Conservation (phyloP, 2,888 invertebrate genomes). For the Branchellion lobata region DNA sequence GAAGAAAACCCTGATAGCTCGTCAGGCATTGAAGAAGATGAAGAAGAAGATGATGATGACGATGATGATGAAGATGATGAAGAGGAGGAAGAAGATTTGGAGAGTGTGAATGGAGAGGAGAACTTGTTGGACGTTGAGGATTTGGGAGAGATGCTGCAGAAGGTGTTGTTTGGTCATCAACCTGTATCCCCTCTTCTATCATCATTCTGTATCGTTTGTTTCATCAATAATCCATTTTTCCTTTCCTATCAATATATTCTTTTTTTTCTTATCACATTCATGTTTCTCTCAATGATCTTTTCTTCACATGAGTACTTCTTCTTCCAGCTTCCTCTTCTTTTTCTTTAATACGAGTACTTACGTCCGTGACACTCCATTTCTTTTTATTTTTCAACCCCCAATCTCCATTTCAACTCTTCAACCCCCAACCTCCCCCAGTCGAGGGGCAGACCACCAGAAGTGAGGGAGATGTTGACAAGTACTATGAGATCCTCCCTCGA, state of each 20-base stretch:
- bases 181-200: neutral
- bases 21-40: neutral
- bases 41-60: constrained; percentile 20
- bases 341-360: too few relatives aligned
- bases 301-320: too few relatives aligned
- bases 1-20: neutral
- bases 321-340: too few relatives aligned
- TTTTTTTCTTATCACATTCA: too few relatives aligned
- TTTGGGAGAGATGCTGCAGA: neutral
- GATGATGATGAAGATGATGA: constrained; percentile 12
- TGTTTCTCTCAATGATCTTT: too few relatives aligned
- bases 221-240: too few relatives aligned
- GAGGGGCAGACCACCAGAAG: neutral
- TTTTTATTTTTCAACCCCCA: too few relatives aligned
- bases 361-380: too few relatives aligned
- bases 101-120: neutral
- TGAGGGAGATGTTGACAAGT: constrained; percentile 67
- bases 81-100: neutral
- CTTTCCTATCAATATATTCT: too few relatives aligned
- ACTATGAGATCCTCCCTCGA: constrained; percentile 64
- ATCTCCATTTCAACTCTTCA: too few relatives aligned
- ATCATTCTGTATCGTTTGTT: too few relatives aligned
- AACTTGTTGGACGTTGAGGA: neutral
- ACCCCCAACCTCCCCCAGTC: too few relatives aligned
- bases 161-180: neutral